Evolutionary conservation across 1,140 invertebrate genomes (phyloP).

Genomic region (Dolichoris vasculosae): DNA sequence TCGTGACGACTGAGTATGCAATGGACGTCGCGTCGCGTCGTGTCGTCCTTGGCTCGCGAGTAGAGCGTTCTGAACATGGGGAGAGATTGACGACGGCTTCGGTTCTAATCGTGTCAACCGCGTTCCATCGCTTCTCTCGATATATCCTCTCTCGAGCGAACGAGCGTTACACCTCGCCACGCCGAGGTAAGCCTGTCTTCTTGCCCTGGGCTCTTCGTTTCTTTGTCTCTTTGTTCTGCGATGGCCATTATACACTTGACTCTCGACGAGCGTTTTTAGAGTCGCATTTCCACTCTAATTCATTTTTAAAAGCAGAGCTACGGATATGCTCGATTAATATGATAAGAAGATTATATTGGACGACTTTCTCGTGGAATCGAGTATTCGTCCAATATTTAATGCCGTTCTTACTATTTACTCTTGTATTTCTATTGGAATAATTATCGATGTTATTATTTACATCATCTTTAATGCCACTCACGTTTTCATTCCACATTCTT

Average conservation of each 20-base stretch:
- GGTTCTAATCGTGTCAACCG: conserved; percentile 69
- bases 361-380: neutral
- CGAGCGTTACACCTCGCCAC: neutral
- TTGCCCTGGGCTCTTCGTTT: neutral
- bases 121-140: conserved; percentile 58
- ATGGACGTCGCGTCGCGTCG: conserved; percentile 1
- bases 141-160: neutral
- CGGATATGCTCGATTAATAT: no score
- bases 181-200: neutral
- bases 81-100: conserved; percentile 68
- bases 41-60: conserved; percentile 13
- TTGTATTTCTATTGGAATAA: neutral
- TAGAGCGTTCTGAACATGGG: conserved; percentile 67
- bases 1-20: neutral
- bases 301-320: neutral
- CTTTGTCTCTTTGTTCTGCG: neutral
- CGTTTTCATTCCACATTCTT: no score
- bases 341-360: neutral
- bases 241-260: neutral
- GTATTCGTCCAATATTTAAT: neutral
- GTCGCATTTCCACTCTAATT: neutral
- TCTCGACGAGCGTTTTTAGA: neutral
- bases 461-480: no score
- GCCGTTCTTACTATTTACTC: neutral
- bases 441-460: no score